These are phyloP conservation scores for Desmodus rotundus DNA, from an alignment of 2,113 vertebrate genomes.

Conservation along the genomic window DNA sequence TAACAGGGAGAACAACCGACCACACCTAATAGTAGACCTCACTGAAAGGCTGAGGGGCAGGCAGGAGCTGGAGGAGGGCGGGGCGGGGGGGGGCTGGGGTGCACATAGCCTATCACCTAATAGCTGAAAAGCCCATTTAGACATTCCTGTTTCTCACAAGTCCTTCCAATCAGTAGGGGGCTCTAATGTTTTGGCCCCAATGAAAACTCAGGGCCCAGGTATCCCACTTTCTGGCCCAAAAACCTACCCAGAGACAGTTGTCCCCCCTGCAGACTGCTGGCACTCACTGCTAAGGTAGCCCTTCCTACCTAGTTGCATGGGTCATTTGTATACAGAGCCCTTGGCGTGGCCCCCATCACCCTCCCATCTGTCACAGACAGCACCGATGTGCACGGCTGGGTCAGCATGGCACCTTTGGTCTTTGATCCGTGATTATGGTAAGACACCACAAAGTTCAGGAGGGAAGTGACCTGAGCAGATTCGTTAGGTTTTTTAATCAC, in stretches of 20 bases:
- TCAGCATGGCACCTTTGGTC: neutral
- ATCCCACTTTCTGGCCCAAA: neutral
- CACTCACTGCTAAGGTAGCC: neutral
- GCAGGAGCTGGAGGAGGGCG: neutral
- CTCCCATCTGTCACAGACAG: neutral
- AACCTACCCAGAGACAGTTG: neutral
- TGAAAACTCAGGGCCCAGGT: neutral
- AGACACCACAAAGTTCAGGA: neutral
- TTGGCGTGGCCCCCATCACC: neutral
- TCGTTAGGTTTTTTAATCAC: neutral
- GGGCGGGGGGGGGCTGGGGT: fast-evolving
- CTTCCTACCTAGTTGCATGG: neutral
- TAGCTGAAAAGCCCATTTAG: neutral
- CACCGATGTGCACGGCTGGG: neutral
- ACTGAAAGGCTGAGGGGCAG: neutral
- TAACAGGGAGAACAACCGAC: neutral
- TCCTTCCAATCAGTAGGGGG: neutral
- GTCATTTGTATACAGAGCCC: neutral
- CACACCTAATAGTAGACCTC: neutral
- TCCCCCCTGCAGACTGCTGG: neutral
- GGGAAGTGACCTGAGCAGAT: neutral
- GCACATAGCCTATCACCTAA: neutral
- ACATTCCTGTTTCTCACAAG: neutral
- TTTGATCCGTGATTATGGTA: neutral
- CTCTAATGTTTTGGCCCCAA: neutral